Evolutionary conservation across 2,797 vertebrate genomes (phyloP).

Genomic region (Labeo calbasu): DNA sequence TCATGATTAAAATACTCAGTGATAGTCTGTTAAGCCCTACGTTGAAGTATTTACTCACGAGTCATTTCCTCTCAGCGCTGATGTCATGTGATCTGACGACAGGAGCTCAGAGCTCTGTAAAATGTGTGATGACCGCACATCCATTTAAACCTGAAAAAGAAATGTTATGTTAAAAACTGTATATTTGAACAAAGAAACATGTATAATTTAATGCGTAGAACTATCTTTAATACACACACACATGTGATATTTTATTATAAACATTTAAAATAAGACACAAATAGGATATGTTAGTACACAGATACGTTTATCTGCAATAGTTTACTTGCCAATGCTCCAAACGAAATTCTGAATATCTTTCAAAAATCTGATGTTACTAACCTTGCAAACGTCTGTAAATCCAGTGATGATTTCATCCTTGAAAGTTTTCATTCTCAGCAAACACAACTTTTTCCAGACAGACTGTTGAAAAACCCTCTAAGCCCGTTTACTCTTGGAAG

Average conservation of each 20-base stretch:
- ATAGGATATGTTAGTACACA: not conserved
- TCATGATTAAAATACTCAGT: slow-evolving; percentile 37
- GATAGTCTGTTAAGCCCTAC: slow-evolving; percentile 31
- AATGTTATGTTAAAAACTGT: not conserved
- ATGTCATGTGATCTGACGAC: slow-evolving; percentile 27
- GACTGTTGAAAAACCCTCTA: not conserved
- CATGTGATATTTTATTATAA: too few species aligned
- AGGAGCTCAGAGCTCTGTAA: not conserved
- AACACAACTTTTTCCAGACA: not conserved
- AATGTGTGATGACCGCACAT: slow-evolving; percentile 19
- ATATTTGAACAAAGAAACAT: not conserved
- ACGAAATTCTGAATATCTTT: not conserved
- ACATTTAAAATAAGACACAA: not conserved
- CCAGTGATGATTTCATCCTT: not conserved
- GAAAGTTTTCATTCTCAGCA: not conserved
- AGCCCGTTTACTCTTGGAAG: not conserved
- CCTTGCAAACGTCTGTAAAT: not conserved
- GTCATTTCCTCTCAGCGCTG: not conserved
- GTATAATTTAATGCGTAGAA: not conserved
- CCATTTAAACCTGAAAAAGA: not conserved
- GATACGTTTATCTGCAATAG: not conserved
- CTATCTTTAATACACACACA: too few species aligned
- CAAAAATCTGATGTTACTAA: not conserved
- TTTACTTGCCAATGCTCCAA: not conserved
- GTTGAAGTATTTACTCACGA: slow-evolving; percentile 1